Evolutionary conservation across 2,797 vertebrate genomes (phyloP).

Genomic region (Epinephelus malabaricus): DNA sequence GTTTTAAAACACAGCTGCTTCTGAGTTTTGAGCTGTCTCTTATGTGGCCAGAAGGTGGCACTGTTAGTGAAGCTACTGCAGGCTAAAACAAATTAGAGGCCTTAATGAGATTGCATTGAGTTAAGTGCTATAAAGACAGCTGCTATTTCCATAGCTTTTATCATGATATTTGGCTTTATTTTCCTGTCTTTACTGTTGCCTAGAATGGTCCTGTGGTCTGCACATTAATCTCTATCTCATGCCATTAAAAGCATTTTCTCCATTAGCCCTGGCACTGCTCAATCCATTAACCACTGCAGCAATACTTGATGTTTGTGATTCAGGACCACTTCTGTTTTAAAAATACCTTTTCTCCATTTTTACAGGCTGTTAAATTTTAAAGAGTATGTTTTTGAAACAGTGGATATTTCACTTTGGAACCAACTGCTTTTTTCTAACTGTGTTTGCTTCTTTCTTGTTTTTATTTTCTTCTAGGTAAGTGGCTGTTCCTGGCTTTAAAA

Average conservation of each 20-base stretch:
- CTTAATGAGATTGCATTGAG: constrained; percentile 10
- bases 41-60: constrained; percentile 67
- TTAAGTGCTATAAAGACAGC: background rate
- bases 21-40: constrained; percentile 1
- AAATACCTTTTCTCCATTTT: background rate
- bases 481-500: constrained; percentile 19
- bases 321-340: background rate
- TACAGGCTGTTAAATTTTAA: constrained; percentile 8
- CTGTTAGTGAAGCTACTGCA: constrained; percentile 45
- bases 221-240: background rate
- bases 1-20: background rate
- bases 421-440: constrained; percentile 23
- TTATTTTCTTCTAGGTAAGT: constrained; percentile 66
- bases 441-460: constrained; percentile 16
- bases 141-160: background rate
- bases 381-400: background rate
- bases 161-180: background rate
- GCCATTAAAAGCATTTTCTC: constrained; percentile 20
- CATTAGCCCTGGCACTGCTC: background rate
- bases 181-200: background rate
- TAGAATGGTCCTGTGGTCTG: background rate
- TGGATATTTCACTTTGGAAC: background rate
- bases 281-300: constrained; percentile 11
- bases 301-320: background rate
- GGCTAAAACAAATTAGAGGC: background rate